These are phyloP conservation scores for Setipinna tenuifilis DNA, from an alignment of 2,797 vertebrate species.

Conservation along the genomic window DNA sequence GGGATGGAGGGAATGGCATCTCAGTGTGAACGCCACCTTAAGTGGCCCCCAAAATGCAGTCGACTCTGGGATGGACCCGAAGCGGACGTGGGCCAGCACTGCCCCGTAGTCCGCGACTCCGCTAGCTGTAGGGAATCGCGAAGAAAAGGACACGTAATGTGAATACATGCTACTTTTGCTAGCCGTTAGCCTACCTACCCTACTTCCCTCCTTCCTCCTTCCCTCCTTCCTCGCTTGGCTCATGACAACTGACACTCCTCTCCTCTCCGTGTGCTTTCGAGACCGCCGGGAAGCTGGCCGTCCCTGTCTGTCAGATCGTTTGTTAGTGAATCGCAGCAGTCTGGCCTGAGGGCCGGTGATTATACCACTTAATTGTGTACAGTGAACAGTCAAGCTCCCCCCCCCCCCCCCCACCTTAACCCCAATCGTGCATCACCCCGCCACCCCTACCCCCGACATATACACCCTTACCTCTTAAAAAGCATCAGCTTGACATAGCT, in stretches of 20 bases:
- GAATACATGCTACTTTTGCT: constrained; percentile 13
- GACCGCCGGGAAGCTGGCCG: background rate
- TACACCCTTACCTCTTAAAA: constrained; percentile 14
- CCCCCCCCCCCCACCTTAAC: background rate
- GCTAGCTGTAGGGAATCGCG: background rate
- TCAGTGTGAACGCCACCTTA: background rate
- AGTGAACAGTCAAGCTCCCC: constrained; percentile 40
- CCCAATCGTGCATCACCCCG: background rate
- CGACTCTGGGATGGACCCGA: background rate
- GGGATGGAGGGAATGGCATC: background rate
- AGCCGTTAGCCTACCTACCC: background rate
- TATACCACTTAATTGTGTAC: constrained; percentile 42
- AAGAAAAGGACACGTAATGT: background rate
- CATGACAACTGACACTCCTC: constrained; percentile 2
- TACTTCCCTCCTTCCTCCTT: background rate
- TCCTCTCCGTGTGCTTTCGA: background rate
- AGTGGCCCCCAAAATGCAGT: background rate
- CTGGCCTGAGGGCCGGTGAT: constrained; percentile 40
- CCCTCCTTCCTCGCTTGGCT: background rate
- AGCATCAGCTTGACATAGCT: constrained; percentile 46
- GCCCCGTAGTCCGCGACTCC: background rate
- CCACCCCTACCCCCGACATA: background rate
- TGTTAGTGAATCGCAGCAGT: background rate
- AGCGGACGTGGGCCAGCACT: background rate
- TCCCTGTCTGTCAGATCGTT: background rate